A percentile compares a stretch with the other conserved stretches of the same genome.
Evolutionary conservation across 2,113 vertebrate genomes (phyloP).

Genomic region (Sceloporus undulatus): DNA sequence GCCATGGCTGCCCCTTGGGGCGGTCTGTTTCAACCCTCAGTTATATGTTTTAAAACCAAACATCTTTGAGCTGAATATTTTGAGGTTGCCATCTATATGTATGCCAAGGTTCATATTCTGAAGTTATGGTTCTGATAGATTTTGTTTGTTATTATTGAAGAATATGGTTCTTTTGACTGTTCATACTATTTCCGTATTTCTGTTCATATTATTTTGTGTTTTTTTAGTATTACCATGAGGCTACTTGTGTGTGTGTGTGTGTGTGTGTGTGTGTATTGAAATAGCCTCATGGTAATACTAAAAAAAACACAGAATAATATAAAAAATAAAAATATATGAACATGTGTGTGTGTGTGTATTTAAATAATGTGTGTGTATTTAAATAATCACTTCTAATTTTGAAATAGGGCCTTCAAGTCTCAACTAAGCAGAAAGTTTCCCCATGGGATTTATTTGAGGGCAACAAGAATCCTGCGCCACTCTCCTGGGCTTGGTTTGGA

Average conservation of each 20-base stretch:
- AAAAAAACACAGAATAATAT: background rate
- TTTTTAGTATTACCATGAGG: background rate
- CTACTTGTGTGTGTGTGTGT: background rate
- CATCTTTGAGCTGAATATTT: background rate
- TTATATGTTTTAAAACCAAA: background rate
- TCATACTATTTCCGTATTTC: background rate
- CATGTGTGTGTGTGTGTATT: no score
- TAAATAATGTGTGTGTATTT: background rate
- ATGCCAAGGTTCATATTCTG: background rate
- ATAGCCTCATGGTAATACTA: no score
- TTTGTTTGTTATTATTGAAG: background rate
- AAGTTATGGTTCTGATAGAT: background rate
- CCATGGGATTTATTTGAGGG: conserved; percentile 83
- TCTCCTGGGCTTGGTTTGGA: conserved; percentile 84
- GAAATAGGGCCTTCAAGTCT: conserved; percentile 81
- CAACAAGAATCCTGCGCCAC: conserved; percentile 79
- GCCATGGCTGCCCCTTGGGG: no score
- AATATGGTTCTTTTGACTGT: background rate
- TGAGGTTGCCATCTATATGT: background rate
- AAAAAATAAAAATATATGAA: background rate
- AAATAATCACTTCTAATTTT: conserved; percentile 17
- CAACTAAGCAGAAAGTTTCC: conserved; percentile 80
- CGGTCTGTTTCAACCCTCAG: no score
- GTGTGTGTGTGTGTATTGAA: no score
- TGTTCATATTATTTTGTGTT: no score